These are phyloP conservation scores for Peromyscus nudipes DNA, from an alignment of 2,797 vertebrate species.

Conservation along the genomic window DNA sequence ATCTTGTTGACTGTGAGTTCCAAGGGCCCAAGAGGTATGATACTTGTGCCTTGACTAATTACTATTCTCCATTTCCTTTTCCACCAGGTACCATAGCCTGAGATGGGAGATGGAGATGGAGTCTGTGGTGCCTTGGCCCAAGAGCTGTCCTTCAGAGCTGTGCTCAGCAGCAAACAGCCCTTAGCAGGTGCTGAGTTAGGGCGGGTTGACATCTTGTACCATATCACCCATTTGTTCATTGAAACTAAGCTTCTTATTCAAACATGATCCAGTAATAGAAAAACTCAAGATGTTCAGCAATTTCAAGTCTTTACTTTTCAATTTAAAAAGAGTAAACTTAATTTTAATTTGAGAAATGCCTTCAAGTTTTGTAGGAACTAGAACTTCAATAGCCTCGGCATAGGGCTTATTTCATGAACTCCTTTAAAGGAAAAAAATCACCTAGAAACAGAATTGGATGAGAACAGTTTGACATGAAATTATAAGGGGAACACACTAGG, in stretches of 20 bases:
- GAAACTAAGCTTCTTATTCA: not conserved
- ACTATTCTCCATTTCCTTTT: conserved; percentile 20
- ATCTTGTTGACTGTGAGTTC: not conserved
- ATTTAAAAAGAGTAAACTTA: conserved; percentile 44
- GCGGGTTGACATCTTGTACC: not conserved
- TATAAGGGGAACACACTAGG: not conserved
- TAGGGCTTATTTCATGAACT: not conserved
- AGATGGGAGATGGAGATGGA: not conserved
- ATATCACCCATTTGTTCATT: not conserved
- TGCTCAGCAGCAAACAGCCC: not conserved
- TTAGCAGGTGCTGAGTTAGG: not conserved
- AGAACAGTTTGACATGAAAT: conserved; percentile 26
- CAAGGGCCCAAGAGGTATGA: not conserved
- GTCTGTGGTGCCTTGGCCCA: conserved; percentile 38
- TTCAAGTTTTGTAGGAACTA: not conserved
- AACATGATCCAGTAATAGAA: not conserved
- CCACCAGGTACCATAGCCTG: conserved; percentile 62
- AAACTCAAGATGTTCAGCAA: not conserved
- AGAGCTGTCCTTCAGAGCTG: too few relatives aligned
- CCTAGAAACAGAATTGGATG: not conserved
- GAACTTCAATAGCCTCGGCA: not conserved
- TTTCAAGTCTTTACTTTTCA: not conserved
- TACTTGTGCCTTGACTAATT: not conserved
- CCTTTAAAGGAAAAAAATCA: not conserved
- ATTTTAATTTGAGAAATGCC: not conserved